Percentiles rank a stretch among this genome's conserved stretches.
Evolutionary conservation across 2,797 vertebrate genomes (phyloP).

Genomic region (Gambusia yucatana): DNA sequence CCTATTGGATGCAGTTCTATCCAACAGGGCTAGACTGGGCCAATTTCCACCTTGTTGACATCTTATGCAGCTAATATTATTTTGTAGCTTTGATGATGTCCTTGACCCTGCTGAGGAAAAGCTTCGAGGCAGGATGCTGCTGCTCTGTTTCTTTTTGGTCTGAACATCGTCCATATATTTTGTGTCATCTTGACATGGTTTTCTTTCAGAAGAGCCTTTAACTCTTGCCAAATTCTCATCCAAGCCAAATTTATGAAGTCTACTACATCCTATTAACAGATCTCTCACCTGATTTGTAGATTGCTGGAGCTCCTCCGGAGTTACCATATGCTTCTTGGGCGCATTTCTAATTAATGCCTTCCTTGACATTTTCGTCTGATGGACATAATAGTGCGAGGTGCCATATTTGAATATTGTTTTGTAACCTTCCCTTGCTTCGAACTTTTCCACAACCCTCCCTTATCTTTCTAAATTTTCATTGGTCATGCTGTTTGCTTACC

Average conservation of each 20-base stretch:
- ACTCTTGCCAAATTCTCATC: not conserved
- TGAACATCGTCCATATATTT: not conserved
- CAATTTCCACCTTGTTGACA: not conserved
- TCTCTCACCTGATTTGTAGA: not conserved
- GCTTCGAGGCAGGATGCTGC: not conserved
- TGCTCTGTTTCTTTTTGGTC: not conserved
- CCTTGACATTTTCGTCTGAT: not conserved
- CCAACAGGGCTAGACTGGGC: not conserved
- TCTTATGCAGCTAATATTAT: not conserved
- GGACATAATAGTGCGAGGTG: not conserved
- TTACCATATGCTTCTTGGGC: not conserved
- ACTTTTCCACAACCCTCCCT: not conserved
- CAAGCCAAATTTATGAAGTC: not conserved
- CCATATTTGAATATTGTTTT: not conserved
- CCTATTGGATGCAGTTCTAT: not conserved
- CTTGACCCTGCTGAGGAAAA: not conserved
- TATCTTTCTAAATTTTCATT: not conserved
- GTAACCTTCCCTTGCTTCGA: not conserved
- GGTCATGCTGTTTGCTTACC: not conserved
- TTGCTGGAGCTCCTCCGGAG: not conserved
- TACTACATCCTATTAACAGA: not conserved
- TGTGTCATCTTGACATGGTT: not conserved
- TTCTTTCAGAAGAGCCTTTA: not conserved
- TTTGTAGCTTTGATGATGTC: not conserved
- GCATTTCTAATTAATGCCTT: not conserved